Percentiles rank a stretch among this genome's conserved stretches.
Evolutionary conservation across 1,140 invertebrate genomes (phyloP).

Genomic region (Thrips palmi): DNA sequence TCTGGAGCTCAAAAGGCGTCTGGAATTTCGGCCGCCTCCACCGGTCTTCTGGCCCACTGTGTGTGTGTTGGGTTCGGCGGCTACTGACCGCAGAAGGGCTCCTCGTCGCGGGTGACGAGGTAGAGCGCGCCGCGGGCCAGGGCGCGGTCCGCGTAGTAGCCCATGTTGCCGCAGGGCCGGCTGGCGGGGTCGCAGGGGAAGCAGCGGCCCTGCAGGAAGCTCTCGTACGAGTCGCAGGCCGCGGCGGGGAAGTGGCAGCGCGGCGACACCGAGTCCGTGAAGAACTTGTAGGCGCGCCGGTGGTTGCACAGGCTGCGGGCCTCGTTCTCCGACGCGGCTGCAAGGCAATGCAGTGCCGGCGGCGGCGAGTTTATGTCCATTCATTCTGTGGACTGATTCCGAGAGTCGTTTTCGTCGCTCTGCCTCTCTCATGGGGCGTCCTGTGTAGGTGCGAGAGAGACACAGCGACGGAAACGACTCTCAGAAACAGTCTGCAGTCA

Average conservation of each 20-base stretch:
- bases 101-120: conserved; percentile 71
- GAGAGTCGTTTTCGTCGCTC: too few relatives aligned
- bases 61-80: too few relatives aligned
- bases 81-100: conserved; percentile 71
- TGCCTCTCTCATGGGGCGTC: too few relatives aligned
- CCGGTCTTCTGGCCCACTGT: too few relatives aligned
- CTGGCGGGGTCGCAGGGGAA: conserved; percentile 42
- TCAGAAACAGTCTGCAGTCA: too few relatives aligned
- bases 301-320: conserved; percentile 82
- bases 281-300: conserved; percentile 78
- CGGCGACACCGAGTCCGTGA: conserved; percentile 80
- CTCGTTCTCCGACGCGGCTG: conserved; percentile 52
- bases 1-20: too few relatives aligned
- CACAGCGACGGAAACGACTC: too few relatives aligned
- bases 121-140: conserved; percentile 65
- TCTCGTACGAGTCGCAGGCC: conserved; percentile 68
- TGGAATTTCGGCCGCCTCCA: too few relatives aligned
- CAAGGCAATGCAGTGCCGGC: too few relatives aligned
- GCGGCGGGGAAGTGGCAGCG: conserved; percentile 78
- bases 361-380: too few relatives aligned
- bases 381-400: too few relatives aligned
- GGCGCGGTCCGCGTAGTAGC: conserved; percentile 74
- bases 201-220: conserved; percentile 56
- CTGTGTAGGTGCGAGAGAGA: too few relatives aligned
- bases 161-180: conserved; percentile 72